Percentiles rank a stretch among this genome's conserved stretches.
Conservation (phyloP, 2,888 invertebrate species). For the Aricia artaxerxes region DNA sequence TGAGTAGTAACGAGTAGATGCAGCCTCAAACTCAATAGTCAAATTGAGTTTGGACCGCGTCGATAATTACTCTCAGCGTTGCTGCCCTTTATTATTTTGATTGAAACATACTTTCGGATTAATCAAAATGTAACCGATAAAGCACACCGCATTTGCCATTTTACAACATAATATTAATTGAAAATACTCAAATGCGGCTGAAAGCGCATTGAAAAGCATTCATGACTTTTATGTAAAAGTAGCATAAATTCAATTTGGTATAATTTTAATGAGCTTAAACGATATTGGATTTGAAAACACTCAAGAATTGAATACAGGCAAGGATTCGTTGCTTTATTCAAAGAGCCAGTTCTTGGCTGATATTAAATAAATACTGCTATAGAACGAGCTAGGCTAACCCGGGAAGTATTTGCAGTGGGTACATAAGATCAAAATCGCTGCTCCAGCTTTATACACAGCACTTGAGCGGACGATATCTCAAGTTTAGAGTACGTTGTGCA, state of each 20-base stretch:
- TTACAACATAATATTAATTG: background rate
- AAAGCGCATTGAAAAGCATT: background rate
- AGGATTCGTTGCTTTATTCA: conserved; percentile 10
- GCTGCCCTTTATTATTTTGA: background rate
- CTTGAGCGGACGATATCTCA: conserved; percentile 1
- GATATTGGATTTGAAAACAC: background rate
- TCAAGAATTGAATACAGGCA: background rate
- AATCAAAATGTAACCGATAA: background rate
- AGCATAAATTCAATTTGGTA: background rate
- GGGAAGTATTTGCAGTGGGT: conserved; percentile 19
- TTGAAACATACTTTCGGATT: conserved; percentile 5
- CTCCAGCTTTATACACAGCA: background rate
- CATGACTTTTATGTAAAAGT: background rate
- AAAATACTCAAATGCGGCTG: background rate
- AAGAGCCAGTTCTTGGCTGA: background rate
- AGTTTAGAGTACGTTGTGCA: background rate
- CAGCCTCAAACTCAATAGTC: conserved; percentile 21
- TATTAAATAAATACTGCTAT: conserved; percentile 14
- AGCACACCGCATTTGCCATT: background rate
- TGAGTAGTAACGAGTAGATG: background rate
- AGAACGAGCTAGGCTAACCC: background rate
- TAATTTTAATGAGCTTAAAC: background rate
- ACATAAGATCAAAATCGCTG: conserved; percentile 11
- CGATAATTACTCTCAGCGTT: conserved; percentile 20
- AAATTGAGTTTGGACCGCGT: conserved; percentile 24